Evolutionary conservation across 2,113 vertebrate species (phyloP).

Genomic region (Notothenia rossii): DNA sequence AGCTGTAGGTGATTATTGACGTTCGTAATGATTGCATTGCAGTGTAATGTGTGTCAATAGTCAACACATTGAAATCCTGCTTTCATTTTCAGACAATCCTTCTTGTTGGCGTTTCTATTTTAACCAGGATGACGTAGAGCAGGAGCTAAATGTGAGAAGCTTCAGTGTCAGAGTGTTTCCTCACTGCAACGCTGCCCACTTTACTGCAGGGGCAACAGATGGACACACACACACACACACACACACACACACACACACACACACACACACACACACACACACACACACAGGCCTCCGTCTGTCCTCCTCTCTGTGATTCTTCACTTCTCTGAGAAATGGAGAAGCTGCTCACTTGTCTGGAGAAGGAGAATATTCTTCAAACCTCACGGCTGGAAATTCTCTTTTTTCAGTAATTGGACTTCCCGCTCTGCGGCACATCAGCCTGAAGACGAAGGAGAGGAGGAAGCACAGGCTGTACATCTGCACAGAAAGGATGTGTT

Average conservation of each 20-base stretch:
- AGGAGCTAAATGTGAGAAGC: background rate
- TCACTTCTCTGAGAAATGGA: slow-evolving; percentile 25
- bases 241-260: slow-evolving; percentile 10
- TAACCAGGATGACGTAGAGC: background rate
- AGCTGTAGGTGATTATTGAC: too few relatives aligned
- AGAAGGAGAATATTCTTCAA: slow-evolving; percentile 11
- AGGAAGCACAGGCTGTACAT: slow-evolving; percentile 25
- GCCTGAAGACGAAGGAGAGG: slow-evolving; percentile 27
- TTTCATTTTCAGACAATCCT: background rate
- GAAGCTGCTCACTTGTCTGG: background rate
- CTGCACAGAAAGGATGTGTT: slow-evolving; percentile 23
- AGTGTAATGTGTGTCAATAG: too few relatives aligned
- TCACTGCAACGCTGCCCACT: slow-evolving; percentile 16
- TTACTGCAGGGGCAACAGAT: slow-evolving; percentile 38
- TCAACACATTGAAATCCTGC: background rate
- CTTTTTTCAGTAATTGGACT: slow-evolving; percentile 51
- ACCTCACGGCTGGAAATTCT: slow-evolving; percentile 16
- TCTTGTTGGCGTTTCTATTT: background rate
- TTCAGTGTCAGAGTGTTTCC: background rate
- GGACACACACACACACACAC: slow-evolving; percentile 25
- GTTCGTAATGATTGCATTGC: too few relatives aligned
- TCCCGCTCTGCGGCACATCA: slow-evolving; percentile 22
- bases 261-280: slow-evolving; percentile 18
- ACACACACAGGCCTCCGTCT: slow-evolving; percentile 34
- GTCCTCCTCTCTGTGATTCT: slow-evolving; percentile 24